A percentile compares a stretch with the other conserved stretches of the same genome.
phyloP scores from a whole-genome alignment of 1,140 invertebrate species.

The Oryzaephilus surinamensis region DNA sequence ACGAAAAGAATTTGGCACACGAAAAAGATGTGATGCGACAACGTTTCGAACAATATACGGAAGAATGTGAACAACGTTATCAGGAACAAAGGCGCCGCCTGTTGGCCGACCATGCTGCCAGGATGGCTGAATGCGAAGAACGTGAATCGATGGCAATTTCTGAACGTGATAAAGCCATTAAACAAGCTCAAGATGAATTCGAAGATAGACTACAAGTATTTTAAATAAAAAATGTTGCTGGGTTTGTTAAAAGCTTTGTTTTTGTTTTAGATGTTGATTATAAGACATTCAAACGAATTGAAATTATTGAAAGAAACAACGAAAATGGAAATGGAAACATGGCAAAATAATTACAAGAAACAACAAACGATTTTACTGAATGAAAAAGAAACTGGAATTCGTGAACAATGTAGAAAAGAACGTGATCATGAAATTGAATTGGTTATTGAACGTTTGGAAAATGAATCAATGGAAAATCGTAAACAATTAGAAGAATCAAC shows the following conservation, averaged over 20 bases:
- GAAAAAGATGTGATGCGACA: constrained; percentile 40
- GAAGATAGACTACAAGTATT: constrained; percentile 36
- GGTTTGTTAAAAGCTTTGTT: too few species aligned
- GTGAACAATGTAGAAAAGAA: constrained; percentile 48
- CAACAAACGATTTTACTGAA: constrained; percentile 41
- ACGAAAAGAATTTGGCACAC: constrained; percentile 41
- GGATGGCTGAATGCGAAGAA: constrained; percentile 40
- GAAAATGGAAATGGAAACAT: constrained; percentile 44
- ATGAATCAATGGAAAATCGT: constrained; percentile 42
- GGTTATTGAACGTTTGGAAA: constrained; percentile 50
- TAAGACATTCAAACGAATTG: constrained; percentile 43
- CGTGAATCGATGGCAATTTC: constrained; percentile 30
- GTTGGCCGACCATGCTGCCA: constrained; percentile 36
- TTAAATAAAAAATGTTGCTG: too few species aligned
- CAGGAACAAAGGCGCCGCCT: constrained; percentile 43
- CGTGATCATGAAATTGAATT: constrained; percentile 55
- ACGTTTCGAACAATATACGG: constrained; percentile 44
- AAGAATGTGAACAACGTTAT: constrained; percentile 42
- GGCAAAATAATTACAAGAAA: constrained; percentile 45
- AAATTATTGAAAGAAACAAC: constrained; percentile 43
- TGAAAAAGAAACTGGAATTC: constrained; percentile 46
- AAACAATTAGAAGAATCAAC: constrained; percentile 42
- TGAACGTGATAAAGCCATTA: constrained; percentile 37
- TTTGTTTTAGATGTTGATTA: too few species aligned
- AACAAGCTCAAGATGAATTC: constrained; percentile 38